A percentile compares a stretch with the other conserved stretches of the same genome.
These are phyloP conservation scores for Kryptopterus vitreolus DNA, from an alignment of 2,797 vertebrate species.

Conservation along the genomic window DNA sequence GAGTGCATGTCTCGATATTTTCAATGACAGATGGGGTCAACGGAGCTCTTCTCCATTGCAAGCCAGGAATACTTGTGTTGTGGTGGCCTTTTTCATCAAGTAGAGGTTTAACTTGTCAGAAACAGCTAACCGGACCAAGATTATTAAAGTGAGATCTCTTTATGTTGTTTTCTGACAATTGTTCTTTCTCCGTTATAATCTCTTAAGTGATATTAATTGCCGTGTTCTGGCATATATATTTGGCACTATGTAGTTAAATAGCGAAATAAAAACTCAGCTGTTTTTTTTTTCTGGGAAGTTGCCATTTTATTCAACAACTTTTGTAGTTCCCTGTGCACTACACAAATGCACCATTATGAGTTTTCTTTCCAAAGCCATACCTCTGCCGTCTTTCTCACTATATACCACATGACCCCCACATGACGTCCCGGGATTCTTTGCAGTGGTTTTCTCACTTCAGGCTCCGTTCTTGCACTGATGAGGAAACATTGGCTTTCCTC, in stretches of 20 bases:
- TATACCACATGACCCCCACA: not conserved
- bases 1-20: too few relatives aligned
- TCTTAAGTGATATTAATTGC: not conserved
- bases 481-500: slow-evolving; percentile 10
- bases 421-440: not conserved
- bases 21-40: too few relatives aligned
- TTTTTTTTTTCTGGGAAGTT: too few relatives aligned
- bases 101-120: not conserved
- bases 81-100: not conserved
- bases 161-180: not conserved
- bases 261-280: not conserved
- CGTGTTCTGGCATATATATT: not conserved
- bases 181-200: not conserved
- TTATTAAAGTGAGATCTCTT: not conserved
- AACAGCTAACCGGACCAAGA: not conserved
- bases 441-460: slow-evolving; percentile 10
- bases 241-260: not conserved
- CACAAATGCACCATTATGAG: not conserved
- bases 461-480: slow-evolving; percentile 15
- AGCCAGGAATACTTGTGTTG: not conserved
- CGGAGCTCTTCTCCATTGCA: too few relatives aligned
- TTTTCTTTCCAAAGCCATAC: not conserved
- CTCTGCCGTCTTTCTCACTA: not conserved
- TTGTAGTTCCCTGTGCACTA: not conserved
- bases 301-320: not conserved